Conservation (phyloP, 2,797 vertebrate species). For the Pseudomugil gertrudae region DNA sequence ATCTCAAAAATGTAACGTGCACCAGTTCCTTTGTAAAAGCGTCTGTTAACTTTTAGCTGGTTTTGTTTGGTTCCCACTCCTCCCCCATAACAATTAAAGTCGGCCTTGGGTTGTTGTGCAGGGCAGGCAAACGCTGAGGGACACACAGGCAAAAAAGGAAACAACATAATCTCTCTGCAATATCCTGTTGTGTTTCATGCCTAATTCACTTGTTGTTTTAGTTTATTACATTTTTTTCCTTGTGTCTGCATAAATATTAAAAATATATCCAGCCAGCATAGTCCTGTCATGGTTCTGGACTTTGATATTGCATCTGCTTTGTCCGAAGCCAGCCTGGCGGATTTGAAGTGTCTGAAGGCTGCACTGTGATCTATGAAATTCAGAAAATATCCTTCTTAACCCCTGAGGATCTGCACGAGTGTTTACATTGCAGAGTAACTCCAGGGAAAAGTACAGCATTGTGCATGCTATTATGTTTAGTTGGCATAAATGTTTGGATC, state of each 20-base stretch:
- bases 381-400: constrained; percentile 69
- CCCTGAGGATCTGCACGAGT: constrained; percentile 28
- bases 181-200: constrained; percentile 99
- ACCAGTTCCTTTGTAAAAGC: constrained; percentile 48
- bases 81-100: constrained; percentile 77
- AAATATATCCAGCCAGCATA: constrained; percentile 91
- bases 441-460: constrained; percentile 23
- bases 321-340: constrained; percentile 81
- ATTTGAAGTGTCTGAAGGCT: constrained; percentile 87
- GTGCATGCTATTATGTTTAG: constrained; percentile 38
- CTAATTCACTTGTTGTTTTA: constrained; percentile 84
- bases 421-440: constrained; percentile 44
- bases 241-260: constrained; percentile 93
- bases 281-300: constrained; percentile 85
- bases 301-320: constrained; percentile 86
- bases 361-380: constrained; percentile 71
- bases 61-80: constrained; percentile 51
- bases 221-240: constrained; percentile 79
- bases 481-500: constrained; percentile 21
- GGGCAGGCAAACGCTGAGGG: constrained; percentile 72
- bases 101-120: constrained; percentile 75
- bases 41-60: constrained; percentile 54
- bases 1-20: constrained; percentile 53
- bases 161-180: constrained; percentile 96
- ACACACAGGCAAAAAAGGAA: constrained; percentile 86